Percentiles rank a stretch among this genome's conserved stretches.
Conservation (phyloP, 2,888 invertebrate genomes). For the Drosophila barbarae region DNA sequence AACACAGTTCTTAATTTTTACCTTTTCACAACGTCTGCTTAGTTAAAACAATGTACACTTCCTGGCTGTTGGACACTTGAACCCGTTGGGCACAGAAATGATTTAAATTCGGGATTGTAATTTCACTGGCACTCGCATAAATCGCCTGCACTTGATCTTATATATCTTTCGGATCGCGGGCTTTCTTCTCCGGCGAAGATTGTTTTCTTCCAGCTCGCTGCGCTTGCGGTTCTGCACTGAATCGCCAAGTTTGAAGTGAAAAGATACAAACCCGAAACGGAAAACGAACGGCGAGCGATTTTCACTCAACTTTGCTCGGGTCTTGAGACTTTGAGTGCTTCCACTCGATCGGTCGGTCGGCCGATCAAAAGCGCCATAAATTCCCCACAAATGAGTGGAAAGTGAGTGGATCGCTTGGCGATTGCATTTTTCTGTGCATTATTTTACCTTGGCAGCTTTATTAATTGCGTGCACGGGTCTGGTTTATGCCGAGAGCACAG, state of each 20-base stretch:
- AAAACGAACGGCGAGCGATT: slow-evolving; percentile 4
- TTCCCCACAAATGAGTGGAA: slow-evolving; percentile 44
- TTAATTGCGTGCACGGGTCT: slow-evolving; percentile 58
- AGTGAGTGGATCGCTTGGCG: slow-evolving; percentile 17
- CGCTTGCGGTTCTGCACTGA: slow-evolving; percentile 76
- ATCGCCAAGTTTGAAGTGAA: slow-evolving; percentile 51
- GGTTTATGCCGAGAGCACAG: slow-evolving; percentile 44
- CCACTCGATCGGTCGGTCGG: slow-evolving; percentile 45
- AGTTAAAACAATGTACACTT: slow-evolving; percentile 4
- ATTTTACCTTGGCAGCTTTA: slow-evolving; percentile 68
- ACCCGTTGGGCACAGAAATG: slow-evolving; percentile 15
- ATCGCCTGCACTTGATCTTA: slow-evolving; percentile 20
- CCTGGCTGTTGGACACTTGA: slow-evolving; percentile 10
- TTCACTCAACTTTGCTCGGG: slow-evolving; percentile 29
- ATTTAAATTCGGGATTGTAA: slow-evolving; percentile 9
- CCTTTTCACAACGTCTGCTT: slow-evolving; percentile 7
- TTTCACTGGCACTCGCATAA: slow-evolving; percentile 35
- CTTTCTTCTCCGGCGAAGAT: slow-evolving; percentile 21
- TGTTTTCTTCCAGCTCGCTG: slow-evolving; percentile 63
- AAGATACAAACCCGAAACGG: slow-evolving; percentile 33
- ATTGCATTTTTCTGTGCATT: slow-evolving; percentile 57
- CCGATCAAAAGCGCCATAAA: slow-evolving; percentile 63
- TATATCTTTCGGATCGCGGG: slow-evolving; percentile 17
- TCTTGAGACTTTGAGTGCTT: slow-evolving; percentile 28
- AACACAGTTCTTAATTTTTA: background rate